Evolutionary conservation across 2,888 invertebrate genomes (phyloP), one percentile per base, ranked within the genome.

Genomic region (Plebejus anna): DNA sequence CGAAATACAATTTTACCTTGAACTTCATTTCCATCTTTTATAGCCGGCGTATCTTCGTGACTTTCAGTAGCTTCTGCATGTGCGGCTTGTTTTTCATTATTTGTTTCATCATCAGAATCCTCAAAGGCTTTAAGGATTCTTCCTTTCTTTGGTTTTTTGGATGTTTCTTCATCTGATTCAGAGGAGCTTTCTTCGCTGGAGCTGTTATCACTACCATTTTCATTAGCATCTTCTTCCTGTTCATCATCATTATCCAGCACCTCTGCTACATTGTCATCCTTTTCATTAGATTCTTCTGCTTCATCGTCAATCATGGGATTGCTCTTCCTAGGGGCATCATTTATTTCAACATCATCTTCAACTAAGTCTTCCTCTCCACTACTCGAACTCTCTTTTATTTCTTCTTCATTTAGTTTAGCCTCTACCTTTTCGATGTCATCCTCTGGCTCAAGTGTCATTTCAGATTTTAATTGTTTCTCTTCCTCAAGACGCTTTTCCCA

Each of bases 401-500:
- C 82, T 4, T 83, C 82, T 13, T 90, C 88, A 61, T 90, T 85
- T 71, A 90, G 81, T 71, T 90, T 88, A 4, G 86, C 86, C 80
- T 94, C 92, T 51, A 91, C 85, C 80, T 94, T 92, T 36, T 93
- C 92, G 61, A 93, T 88, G 78, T 92, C 89, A 77, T 92, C 89
- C 84, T 87, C 90, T 7, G 87, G 88, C 16, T 82, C 83, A 70
- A 94, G 90, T 38, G 90, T 87, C 73, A 92, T 85, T 81, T 94
- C 89, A 76, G 89, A 86, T 76, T 94, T 94, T 13, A 90, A 87
- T 79, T 88, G 86, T 78, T 88, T 90, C 76, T 90, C 92, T 70
- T 89, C 88, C 81, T 96, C 95, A 47, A 95, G 89, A 75, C 95
- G 95, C 82, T 96, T 95, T 77, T 95, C 94, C 95, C 97, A 95